A percentile compares a stretch with the other conserved stretches of the same genome.
These are phyloP conservation scores for Trematocara marginatum DNA, from an alignment of 2,113 vertebrate genomes.

Conservation along the genomic window DNA sequence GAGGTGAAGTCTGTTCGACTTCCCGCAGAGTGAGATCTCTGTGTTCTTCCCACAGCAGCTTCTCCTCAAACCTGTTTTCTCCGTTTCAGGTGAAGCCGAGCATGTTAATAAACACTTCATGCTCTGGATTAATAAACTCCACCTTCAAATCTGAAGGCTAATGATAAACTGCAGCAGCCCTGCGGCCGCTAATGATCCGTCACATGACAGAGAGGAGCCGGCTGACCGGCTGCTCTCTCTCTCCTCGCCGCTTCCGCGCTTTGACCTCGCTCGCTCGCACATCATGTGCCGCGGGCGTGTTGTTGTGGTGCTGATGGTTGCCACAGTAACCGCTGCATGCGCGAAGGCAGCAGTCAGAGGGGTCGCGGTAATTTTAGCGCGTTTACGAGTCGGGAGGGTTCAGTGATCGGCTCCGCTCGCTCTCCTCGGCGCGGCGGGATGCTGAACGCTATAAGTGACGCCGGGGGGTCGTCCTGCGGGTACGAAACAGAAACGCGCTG, in stretches of 20 bases:
- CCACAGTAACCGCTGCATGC: neutral
- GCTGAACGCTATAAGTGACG: neutral
- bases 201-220: neutral
- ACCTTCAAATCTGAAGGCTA: neutral
- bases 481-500: neutral
- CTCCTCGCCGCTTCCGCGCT: neutral
- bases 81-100: neutral
- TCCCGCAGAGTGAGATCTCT: neutral
- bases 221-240: neutral
- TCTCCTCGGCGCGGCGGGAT: neutral
- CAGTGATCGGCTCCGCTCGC: neutral
- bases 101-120: neutral
- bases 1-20: neutral
- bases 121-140: neutral
- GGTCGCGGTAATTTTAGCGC: neutral
- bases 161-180: neutral
- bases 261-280: neutral
- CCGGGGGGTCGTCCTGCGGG: neutral
- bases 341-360: neutral
- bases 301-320: neutral
- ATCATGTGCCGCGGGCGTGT: neutral
- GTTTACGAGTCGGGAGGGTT: neutral
- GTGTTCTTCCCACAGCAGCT: neutral
- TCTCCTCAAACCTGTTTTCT: neutral
- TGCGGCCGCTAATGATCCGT: neutral